These are phyloP conservation scores for Epistrophe grossulariae DNA, from an alignment of 2,888 invertebrate genomes.

Conservation along the genomic window DNA sequence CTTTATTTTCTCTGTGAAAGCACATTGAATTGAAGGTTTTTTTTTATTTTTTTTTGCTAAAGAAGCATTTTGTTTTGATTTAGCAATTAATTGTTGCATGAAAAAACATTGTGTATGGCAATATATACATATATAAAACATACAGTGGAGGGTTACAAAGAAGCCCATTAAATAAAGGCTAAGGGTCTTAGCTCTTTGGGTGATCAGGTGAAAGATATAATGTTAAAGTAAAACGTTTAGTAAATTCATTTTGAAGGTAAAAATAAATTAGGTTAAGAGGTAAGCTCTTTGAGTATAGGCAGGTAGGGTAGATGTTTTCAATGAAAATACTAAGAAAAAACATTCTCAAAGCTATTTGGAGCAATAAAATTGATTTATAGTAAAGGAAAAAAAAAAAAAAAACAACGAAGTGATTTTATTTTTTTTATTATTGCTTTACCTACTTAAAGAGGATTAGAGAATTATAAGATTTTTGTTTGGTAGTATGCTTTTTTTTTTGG, in stretches of 20 bases:
- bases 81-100: conserved; percentile 7
- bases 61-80: conserved; percentile 20
- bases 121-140: too few relatives aligned
- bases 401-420: background rate
- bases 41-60: background rate
- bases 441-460: background rate
- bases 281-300: conserved; percentile 10
- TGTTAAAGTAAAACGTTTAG: conserved; percentile 22
- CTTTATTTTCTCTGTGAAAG: background rate
- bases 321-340: conserved; percentile 2
- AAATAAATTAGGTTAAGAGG: conserved; percentile 13
- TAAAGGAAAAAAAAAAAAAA: background rate
- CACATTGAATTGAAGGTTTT: conserved; percentile 7
- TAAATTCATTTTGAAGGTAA: conserved; percentile 28
- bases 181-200: background rate
- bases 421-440: background rate
- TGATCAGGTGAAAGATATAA: conserved; percentile 30
- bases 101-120: background rate
- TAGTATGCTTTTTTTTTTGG: background rate
- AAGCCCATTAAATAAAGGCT: conserved; percentile 12
- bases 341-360: background rate
- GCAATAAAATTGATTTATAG: conserved; percentile 10
- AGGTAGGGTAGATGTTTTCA: background rate
- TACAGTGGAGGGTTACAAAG: conserved; percentile 2
- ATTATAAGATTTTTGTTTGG: background rate